Conservation (phyloP, 1,140 invertebrate genomes). For the Plutomurus gul region DNA sequence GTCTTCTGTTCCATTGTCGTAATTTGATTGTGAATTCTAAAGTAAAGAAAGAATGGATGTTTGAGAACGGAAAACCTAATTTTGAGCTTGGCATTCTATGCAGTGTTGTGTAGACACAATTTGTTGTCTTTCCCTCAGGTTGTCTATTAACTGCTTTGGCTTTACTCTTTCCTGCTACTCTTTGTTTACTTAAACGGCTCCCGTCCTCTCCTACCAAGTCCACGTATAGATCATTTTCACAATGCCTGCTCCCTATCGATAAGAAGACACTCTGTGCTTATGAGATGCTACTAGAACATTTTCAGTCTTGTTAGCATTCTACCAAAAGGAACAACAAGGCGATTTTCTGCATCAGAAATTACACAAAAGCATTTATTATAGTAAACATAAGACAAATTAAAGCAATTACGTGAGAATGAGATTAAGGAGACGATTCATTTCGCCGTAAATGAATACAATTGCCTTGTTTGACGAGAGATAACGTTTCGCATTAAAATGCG, state of each 20-base stretch:
- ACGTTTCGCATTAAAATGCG: not conserved
- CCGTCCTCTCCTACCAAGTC: no score
- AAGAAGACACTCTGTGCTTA: no score
- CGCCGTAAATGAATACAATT: no score
- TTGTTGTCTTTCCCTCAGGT: not conserved
- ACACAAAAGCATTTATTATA: not conserved
- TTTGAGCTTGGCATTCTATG: not conserved
- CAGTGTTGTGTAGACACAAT: not conserved
- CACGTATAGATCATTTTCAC: no score
- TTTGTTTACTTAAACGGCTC: not conserved
- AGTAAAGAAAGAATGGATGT: not conserved
- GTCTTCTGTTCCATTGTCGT: not conserved
- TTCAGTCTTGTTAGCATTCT: no score
- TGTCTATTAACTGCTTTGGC: not conserved
- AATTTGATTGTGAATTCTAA: not conserved
- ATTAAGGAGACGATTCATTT: slow-evolving; percentile 10
- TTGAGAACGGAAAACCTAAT: not conserved
- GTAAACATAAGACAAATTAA: not conserved
- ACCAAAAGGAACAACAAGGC: not conserved
- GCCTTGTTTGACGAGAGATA: not conserved
- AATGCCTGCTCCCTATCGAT: no score
- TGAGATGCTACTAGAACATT: no score
- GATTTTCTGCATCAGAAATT: slow-evolving; percentile 17
- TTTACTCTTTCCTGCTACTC: not conserved
- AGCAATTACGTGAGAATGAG: slow-evolving; percentile 16